Base-by-base conservation (phyloP, 2,888 invertebrate species). In the Operophtera brumata region DNA sequence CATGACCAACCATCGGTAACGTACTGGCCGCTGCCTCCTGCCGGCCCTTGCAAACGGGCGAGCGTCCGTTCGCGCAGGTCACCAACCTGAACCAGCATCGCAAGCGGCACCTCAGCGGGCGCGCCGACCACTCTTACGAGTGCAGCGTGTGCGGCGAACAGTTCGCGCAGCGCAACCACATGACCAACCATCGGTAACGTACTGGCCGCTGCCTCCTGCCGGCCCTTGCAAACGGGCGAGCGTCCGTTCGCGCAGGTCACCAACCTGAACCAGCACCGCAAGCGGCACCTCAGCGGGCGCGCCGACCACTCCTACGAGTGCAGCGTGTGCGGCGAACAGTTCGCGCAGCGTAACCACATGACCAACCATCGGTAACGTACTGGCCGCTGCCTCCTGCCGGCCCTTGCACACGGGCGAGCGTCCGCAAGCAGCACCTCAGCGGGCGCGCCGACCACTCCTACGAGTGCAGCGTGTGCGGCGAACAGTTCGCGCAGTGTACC, bases 1-100 rank as follows among this genome's bases (percentile, higher is more conserved):
- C 53, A 85, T 90, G 84, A 85, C 85, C 57, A 73, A 71, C 51
- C 90, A 90, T 72, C 82, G 87, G 87, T 87, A 52, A 52, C 20
- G n/a, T n/a, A n/a, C n/a, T n/a, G n/a, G n/a, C n/a, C n/a, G n/a
- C n/a, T n/a, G n/a, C n/a, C n/a, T n/a, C n/a, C n/a, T n/a, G n/a
- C n/a, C n/a, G n/a, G 25, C 81, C 90, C n/a, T 76, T 91, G 7
- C 91, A 91, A 62, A 91, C 91, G 0, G 91, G 91, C 20, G 91
- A 91, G 74, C 76, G 90, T 13, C 91, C 91, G 0, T 91, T 88
- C 56, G 91, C 91, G 1, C 69, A 91, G 86, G 91, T 91, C 62
- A 90, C 91, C 48, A 91, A 90, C 69, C 70, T 91, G 63, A 91
- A 91, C 71, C 90, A 91, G 65, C 91, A 91, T 56, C 87, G 89